Conservation (phyloP, 1,140 invertebrate species). For the Mercenaria mercenaria region DNA sequence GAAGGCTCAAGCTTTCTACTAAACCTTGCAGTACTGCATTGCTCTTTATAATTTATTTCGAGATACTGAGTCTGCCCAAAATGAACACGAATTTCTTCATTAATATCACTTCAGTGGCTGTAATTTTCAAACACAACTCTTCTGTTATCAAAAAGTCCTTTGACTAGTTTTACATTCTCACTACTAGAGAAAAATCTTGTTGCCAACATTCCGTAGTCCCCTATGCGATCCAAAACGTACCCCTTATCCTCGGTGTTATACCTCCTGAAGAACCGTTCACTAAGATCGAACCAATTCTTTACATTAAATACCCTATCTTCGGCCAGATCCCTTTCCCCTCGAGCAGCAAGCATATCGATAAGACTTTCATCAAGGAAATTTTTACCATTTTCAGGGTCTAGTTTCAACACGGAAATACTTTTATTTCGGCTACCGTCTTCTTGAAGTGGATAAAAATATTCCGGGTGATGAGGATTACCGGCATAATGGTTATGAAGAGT, state of each 20-base stretch:
- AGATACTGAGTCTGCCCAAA: too few relatives aligned
- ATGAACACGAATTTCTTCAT: too few relatives aligned
- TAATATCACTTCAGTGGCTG: too few relatives aligned
- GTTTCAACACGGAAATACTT: background rate
- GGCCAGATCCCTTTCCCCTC: conserved; percentile 23
- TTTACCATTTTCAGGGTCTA: background rate
- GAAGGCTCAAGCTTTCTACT: too few relatives aligned
- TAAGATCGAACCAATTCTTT: conserved; percentile 48
- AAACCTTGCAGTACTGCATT: too few relatives aligned
- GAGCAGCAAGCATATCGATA: too few relatives aligned
- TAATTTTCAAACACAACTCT: background rate
- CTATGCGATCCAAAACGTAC: background rate
- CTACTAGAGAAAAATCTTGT: background rate
- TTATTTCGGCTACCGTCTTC: conserved; percentile 7
- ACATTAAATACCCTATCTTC: conserved; percentile 31
- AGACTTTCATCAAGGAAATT: conserved; percentile 53
- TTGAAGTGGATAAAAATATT: too few relatives aligned
- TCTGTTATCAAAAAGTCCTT: conserved; percentile 37
- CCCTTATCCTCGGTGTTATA: conserved; percentile 31
- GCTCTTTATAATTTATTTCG: too few relatives aligned
- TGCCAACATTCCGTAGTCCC: background rate
- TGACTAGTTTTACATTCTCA: background rate
- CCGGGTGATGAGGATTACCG: too few relatives aligned
- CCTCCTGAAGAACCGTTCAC: conserved; percentile 13
- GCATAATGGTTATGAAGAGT: too few relatives aligned